phyloP scores from a whole-genome alignment of 2,797 vertebrate genomes.

The Notolabrus celidotus region DNA sequence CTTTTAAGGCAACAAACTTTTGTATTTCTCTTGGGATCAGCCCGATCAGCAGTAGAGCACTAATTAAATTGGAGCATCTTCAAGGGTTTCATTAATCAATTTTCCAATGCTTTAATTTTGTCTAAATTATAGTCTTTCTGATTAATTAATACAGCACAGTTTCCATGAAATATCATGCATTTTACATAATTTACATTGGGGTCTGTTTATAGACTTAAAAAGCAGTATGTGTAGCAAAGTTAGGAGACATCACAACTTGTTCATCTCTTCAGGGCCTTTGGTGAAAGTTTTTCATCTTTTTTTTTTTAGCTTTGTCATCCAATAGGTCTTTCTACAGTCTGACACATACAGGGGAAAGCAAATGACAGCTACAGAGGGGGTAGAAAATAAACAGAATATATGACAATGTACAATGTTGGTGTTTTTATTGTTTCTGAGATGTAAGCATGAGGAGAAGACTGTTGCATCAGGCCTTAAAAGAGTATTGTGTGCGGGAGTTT shows the following conservation, averaged over 20 bases:
- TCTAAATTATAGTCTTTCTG: slow-evolving; percentile 14
- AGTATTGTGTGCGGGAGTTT: slow-evolving; percentile 28
- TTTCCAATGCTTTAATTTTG: slow-evolving; percentile 26
- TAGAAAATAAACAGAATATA: slow-evolving; percentile 22
- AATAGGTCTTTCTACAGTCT: slow-evolving; percentile 1
- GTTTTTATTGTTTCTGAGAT: slow-evolving; percentile 12
- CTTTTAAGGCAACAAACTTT: slow-evolving; percentile 40
- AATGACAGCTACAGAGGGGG: slow-evolving; percentile 11
- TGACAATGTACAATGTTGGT: neutral
- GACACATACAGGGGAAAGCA: neutral
- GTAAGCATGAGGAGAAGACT: slow-evolving; percentile 11
- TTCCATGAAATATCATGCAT: slow-evolving; percentile 3
- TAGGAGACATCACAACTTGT: neutral
- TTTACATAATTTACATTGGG: neutral
- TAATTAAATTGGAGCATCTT: slow-evolving; percentile 43
- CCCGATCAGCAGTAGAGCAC: slow-evolving; percentile 12
- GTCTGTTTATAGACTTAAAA: neutral
- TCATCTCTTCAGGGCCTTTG: neutral
- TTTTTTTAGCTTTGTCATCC: slow-evolving; percentile 13
- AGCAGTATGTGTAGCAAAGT: neutral
- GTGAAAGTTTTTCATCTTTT: neutral
- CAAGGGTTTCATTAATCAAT: slow-evolving; percentile 33
- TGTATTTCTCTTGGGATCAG: slow-evolving; percentile 42
- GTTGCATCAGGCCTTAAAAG: slow-evolving; percentile 11
- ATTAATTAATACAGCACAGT: neutral